Conservation (phyloP, 2,113 vertebrate genomes). For the Scortum barcoo region DNA sequence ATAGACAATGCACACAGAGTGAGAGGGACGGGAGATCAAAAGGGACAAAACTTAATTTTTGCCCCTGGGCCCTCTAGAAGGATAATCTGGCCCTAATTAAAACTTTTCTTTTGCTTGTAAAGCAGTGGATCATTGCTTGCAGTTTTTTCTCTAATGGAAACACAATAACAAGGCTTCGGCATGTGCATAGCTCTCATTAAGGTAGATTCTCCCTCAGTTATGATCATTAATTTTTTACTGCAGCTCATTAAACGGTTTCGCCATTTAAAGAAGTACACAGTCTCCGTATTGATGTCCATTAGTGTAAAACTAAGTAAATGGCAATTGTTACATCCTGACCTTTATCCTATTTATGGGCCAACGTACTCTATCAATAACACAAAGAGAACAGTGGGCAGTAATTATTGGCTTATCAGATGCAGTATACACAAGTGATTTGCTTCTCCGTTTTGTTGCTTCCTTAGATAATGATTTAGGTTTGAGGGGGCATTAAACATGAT, state of each 20-base stretch:
- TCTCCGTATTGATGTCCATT: conserved; percentile 62
- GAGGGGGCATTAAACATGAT: conserved; percentile 19
- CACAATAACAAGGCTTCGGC: conserved; percentile 30
- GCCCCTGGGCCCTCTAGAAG: not conserved
- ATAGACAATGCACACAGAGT: not conserved
- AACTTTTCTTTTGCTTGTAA: not conserved
- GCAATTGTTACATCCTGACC: conserved; percentile 69
- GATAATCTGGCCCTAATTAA: conserved; percentile 6
- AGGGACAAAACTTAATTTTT: not conserved
- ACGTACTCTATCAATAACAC: conserved; percentile 61
- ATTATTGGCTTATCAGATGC: conserved; percentile 68
- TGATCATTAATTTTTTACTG: conserved; percentile 53
- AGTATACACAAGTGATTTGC: conserved; percentile 62
- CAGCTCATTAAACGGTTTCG: conserved; percentile 66
- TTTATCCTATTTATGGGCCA: conserved; percentile 65
- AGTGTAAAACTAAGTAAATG: conserved; percentile 59
- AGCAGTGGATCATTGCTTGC: not conserved
- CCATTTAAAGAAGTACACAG: conserved; percentile 60
- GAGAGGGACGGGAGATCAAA: not conserved
- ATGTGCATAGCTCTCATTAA: conserved; percentile 28
- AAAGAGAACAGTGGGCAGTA: conserved; percentile 54
- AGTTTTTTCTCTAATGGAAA: conserved; percentile 21
- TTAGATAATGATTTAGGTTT: conserved; percentile 56
- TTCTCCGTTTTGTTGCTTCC: conserved; percentile 47
- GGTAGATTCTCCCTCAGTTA: conserved; percentile 34